A percentile compares a stretch with the other conserved stretches of the same genome.
Conservation (phyloP, 2,888 invertebrate genomes). For the Leptinotarsa tumamoca region DNA sequence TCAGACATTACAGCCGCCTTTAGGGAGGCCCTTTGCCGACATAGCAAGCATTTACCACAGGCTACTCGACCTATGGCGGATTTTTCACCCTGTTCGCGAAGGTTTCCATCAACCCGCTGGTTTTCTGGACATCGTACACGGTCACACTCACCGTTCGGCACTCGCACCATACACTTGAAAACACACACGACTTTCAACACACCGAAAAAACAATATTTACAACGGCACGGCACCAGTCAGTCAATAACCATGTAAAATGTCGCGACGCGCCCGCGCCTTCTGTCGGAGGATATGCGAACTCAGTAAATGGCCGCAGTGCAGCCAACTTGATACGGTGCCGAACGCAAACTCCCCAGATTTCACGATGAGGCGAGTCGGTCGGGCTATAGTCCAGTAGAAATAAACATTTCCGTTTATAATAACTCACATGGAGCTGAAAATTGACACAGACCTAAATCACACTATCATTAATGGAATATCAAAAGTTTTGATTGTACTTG, state of each 20-base stretch:
- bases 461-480: too few relatives aligned
- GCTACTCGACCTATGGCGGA: constrained; percentile 67
- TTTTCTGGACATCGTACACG: constrained; percentile 57
- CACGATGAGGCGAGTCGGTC: not conserved
- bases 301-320: constrained; percentile 40
- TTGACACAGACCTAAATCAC: too few relatives aligned
- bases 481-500: too few relatives aligned
- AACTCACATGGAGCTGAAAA: too few relatives aligned
- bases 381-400: too few relatives aligned
- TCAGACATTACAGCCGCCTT: constrained; percentile 67
- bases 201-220: constrained; percentile 75
- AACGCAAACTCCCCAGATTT: not conserved
- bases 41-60: constrained; percentile 59
- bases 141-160: constrained; percentile 55
- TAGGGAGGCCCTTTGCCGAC: constrained; percentile 66
- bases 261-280: constrained; percentile 72
- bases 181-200: constrained; percentile 61
- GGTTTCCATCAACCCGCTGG: constrained; percentile 58
- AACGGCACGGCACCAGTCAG: constrained; percentile 74
- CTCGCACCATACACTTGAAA: constrained; percentile 60
- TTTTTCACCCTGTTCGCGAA: constrained; percentile 57
- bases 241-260: constrained; percentile 82
- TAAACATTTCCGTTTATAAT: too few relatives aligned
- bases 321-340: constrained; percentile 37
- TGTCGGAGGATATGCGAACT: constrained; percentile 53